A percentile compares a stretch with the other conserved stretches of the same genome.
These are phyloP conservation scores for Aricia agestis DNA, from an alignment of 1,140 invertebrate species.

Conservation along the genomic window DNA sequence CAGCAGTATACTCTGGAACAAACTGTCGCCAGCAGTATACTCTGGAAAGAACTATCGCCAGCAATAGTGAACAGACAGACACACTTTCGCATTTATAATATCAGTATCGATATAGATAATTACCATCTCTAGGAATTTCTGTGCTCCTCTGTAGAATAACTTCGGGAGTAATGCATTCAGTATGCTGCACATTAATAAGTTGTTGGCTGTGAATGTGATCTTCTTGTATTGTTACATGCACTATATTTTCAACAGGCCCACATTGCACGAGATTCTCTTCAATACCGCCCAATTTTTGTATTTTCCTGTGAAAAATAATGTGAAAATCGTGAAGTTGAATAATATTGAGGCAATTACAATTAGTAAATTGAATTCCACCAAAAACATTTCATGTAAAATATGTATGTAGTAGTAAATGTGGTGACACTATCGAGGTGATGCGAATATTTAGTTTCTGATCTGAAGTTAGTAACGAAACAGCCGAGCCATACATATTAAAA, in stretches of 20 bases:
- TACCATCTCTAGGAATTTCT: conserved; percentile 33
- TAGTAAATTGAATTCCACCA: too few species aligned
- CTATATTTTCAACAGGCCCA: conserved; percentile 33
- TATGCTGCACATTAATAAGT: conserved; percentile 38
- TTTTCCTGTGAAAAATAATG: conserved; percentile 34
- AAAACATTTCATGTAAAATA: too few species aligned
- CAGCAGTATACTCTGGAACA: too few species aligned
- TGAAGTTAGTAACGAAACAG: too few species aligned
- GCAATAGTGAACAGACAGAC: conserved; percentile 19
- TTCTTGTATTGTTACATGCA: conserved; percentile 30
- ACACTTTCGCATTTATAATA: too few species aligned
- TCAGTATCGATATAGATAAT: too few species aligned
- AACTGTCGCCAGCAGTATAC: too few species aligned
- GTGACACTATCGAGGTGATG: too few species aligned
- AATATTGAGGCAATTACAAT: conserved; percentile 33
- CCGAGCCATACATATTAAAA: too few species aligned
- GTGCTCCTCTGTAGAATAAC: conserved; percentile 33
- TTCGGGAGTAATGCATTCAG: conserved; percentile 35
- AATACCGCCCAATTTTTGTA: conserved; percentile 30
- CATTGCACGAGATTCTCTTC: conserved; percentile 33
- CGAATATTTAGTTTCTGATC: too few species aligned
- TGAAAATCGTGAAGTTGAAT: conserved; percentile 34
- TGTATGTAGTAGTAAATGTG: too few species aligned
- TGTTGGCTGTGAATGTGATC: conserved; percentile 36
- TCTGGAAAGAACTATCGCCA: too few species aligned